phyloP scores from a whole-genome alignment of 2,888 invertebrate genomes.

The Nebria brevicollis region DNA sequence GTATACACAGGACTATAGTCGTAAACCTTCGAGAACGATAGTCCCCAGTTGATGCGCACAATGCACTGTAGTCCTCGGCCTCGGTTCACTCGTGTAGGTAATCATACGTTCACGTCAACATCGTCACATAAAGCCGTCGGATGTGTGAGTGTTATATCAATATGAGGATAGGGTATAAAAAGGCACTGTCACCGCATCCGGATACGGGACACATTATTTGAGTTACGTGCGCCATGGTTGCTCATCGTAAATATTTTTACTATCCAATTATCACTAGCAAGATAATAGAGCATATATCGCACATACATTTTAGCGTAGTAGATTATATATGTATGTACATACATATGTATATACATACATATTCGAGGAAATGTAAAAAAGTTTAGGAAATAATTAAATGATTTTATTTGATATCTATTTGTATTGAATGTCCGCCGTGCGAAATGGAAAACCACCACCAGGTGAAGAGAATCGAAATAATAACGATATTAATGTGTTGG shows the following conservation, averaged over 20 bases:
- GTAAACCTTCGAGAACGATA: not conserved
- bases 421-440: not conserved
- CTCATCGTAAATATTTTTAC: not conserved
- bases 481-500: slow-evolving; percentile 17
- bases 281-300: not conserved
- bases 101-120: not conserved
- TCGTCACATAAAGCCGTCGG: not conserved
- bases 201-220: slow-evolving; percentile 1
- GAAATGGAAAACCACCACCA: not conserved
- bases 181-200: not conserved
- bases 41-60: not conserved
- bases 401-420: not conserved
- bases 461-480: slow-evolving; percentile 3
- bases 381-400: not conserved
- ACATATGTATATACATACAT: too few relatives aligned
- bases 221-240: not conserved
- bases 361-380: too few relatives aligned
- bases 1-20: not conserved
- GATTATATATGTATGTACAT: not conserved
- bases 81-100: not conserved
- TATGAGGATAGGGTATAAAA: not conserved
- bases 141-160: slow-evolving; percentile 1
- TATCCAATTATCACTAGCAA: not conserved
- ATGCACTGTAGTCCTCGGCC: not conserved
- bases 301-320: not conserved